These are phyloP conservation scores for Samia ricini DNA, from an alignment of 1,140 invertebrate species.

Conservation along the genomic window DNA sequence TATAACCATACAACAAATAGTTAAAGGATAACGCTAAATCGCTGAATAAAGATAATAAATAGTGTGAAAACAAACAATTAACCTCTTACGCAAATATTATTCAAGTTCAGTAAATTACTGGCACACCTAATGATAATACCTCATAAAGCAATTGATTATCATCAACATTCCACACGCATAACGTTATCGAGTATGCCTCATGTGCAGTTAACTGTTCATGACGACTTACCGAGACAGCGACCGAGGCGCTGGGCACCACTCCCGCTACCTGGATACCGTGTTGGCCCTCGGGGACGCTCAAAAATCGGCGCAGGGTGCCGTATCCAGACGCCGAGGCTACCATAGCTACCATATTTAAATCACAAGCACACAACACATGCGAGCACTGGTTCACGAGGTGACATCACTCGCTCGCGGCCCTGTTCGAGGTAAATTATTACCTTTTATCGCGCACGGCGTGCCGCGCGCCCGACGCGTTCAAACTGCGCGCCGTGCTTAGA, in stretches of 20 bases:
- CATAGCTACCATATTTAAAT: conserved; percentile 66
- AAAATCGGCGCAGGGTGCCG: conserved; percentile 68
- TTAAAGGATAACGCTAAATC: too few relatives aligned
- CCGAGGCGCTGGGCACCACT: conserved; percentile 54
- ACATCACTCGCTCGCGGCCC: conserved; percentile 48
- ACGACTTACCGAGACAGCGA: conserved; percentile 68
- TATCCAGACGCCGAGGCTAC: conserved; percentile 71
- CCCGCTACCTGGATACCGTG: conserved; percentile 34
- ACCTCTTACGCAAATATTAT: not conserved
- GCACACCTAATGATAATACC: conserved; percentile 25
- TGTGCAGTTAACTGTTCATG: conserved; percentile 21
- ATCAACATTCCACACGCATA: conserved; percentile 39
- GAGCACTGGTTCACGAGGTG: conserved; percentile 42
- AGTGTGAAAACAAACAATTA: not conserved
- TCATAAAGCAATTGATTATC: conserved; percentile 18
- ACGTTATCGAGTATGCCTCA: conserved; percentile 23
- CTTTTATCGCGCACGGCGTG: conserved; percentile 48
- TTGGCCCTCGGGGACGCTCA: conserved; percentile 67
- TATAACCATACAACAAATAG: too few relatives aligned
- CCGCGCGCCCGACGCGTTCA: conserved; percentile 55
- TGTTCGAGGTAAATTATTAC: conserved; percentile 9
- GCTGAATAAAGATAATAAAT: too few relatives aligned
- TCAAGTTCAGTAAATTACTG: not conserved
- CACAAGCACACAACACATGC: conserved; percentile 48
- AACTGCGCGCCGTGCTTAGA: conserved; percentile 38